Percentiles rank a stretch among this genome's conserved stretches.
Evolutionary conservation across 1,140 invertebrate species (phyloP).

Genomic region (Melanaphis sacchari): DNA sequence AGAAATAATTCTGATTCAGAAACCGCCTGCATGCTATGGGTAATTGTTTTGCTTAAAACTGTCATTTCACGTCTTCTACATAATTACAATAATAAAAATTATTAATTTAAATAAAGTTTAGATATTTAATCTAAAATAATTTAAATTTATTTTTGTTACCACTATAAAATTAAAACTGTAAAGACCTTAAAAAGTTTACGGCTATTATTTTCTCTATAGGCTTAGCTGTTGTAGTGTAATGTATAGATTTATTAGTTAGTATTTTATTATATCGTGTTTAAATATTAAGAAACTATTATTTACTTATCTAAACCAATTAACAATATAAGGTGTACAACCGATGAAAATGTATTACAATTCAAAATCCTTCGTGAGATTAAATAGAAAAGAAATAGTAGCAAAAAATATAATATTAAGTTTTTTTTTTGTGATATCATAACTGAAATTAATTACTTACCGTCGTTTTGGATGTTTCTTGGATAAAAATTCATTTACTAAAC

Average conservation of each 20-base stretch:
- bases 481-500: not conserved
- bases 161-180: not conserved
- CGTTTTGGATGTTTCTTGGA: slow-evolving; percentile 36
- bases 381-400: not conserved
- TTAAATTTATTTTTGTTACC: not conserved
- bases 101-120: not conserved
- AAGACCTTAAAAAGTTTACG: not conserved
- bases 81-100: not conserved
- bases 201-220: not conserved
- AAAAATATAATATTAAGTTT: not conserved
- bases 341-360: not conserved
- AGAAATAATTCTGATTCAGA: slow-evolving; percentile 24
- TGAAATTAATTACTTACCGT: not conserved
- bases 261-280: no score
- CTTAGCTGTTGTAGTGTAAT: not conserved
- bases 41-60: not conserved
- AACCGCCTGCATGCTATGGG: not conserved
- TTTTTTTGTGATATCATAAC: no score
- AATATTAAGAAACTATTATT: not conserved
- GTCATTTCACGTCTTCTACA: slow-evolving; percentile 15
- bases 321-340: not conserved
- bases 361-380: not conserved
- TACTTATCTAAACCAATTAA: not conserved
- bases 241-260: not conserved
- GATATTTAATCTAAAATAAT: not conserved